Base-by-base conservation (phyloP, 2,113 vertebrate species). In the Orcinus orca region DNA sequence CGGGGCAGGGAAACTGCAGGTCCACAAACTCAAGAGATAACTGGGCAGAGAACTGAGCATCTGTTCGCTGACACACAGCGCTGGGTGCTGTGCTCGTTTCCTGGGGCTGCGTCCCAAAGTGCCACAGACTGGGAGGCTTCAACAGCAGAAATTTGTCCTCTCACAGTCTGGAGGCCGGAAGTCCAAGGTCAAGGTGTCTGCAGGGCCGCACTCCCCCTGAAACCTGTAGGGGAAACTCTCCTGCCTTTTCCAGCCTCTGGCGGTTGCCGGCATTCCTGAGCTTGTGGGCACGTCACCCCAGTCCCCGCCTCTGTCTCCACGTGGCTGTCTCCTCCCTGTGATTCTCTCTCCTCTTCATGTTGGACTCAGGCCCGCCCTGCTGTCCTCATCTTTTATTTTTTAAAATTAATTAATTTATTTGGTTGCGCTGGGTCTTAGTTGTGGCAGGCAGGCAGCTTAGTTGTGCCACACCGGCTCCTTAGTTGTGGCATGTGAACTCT, bases 51-150 rank as follows among this genome's bases (percentile, higher is more conserved):
- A 21, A 10, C 0, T 6, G 31, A 17, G 14, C 4, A 8, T 7
- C 0, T 3, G 1, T 3, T 4, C 0, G 53, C 36, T 21, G 26
- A 20, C 0, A 0, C 3, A 21, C 0, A 13, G n/a, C 63, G 0
- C 6, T 21, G 20, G 8, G 1, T 2, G 31, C 1, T 7, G 26
- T 18, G 1, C 8, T 8, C 3, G 0, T 1, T 4, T 26, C n/a
- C 33, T 14, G 44, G 76, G 67, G 29, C 65, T 4, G 9, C 58
- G 5, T 36, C 2, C n/a, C 23, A 26, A 15, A 31, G 13, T 14
- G 2, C 55, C 67, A 10, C 14, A 23, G 3, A 31, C 47, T 9
- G 14, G 15, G 25, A 15, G 17, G 29, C 44, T 47, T 26, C 18
- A 41, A 41, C 36, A 31, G 3, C 11, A 26, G 70, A 25, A 17